These are phyloP conservation scores for Cheilosia grossa DNA, from an alignment of 2,888 invertebrate genomes.

Conservation along the genomic window DNA sequence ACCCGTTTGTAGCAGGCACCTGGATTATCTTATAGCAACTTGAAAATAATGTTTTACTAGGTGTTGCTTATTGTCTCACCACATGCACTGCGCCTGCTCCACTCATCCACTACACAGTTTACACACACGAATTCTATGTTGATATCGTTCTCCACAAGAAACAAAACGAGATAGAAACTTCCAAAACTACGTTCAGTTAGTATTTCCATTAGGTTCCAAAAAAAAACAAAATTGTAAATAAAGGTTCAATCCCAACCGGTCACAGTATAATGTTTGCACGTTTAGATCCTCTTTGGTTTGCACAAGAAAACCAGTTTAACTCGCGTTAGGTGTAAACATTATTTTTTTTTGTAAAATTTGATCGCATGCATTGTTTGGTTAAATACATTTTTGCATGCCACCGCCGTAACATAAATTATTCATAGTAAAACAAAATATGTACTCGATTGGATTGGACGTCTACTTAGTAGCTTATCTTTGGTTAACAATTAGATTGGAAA, in stretches of 20 bases:
- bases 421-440: constrained; percentile 1
- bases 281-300: too few species aligned
- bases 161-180: too few species aligned
- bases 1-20: too few species aligned
- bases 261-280: background rate
- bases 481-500: background rate
- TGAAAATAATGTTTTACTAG: too few species aligned
- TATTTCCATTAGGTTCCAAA: background rate
- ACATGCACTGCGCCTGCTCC: too few species aligned
- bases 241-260: background rate
- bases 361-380: constrained; percentile 17
- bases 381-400: constrained; percentile 19
- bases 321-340: constrained; percentile 7
- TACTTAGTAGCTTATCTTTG: constrained; percentile 1
- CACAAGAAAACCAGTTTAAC: background rate
- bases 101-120: too few species aligned
- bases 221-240: background rate
- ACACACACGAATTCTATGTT: too few species aligned
- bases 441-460: constrained; percentile 19
- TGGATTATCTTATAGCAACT: too few species aligned
- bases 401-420: background rate
- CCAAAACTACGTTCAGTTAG: background rate
- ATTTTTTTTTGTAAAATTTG: background rate
- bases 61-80: too few species aligned
- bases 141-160: too few species aligned